A percentile compares a stretch with the other conserved stretches of the same genome.
phyloP scores from a whole-genome alignment of 2,113 vertebrate genomes.

The Nothoprocta pentlandii region DNA sequence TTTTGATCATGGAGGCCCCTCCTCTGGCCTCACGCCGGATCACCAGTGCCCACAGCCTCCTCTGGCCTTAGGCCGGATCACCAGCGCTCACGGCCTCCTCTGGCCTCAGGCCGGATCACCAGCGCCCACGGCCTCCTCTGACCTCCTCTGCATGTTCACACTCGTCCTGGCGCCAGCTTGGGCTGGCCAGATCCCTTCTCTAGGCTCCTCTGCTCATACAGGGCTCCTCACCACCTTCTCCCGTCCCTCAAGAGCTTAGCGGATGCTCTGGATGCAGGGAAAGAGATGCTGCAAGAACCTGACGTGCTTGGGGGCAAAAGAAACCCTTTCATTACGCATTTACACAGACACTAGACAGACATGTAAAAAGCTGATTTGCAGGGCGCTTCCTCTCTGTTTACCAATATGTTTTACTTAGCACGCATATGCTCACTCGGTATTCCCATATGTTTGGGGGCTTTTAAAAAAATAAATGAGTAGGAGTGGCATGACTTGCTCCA shows the following conservation, averaged over 20 bases:
- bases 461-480: not conserved
- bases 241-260: not conserved
- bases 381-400: conserved; percentile 18
- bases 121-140: not conserved
- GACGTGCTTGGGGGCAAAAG: not conserved
- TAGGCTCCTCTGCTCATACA: not conserved
- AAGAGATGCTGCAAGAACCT: not conserved
- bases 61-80: not conserved
- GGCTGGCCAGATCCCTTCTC: not conserved
- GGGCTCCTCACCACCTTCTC: not conserved
- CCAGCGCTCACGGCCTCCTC: no score
- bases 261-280: not conserved
- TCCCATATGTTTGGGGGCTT: conserved; percentile 58
- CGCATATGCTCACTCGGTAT: conserved; percentile 66
- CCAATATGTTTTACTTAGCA: conserved; percentile 58
- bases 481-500: not conserved
- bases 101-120: not conserved
- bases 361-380: conserved; percentile 5
- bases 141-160: not conserved
- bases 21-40: no score
- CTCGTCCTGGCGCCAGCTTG: not conserved
- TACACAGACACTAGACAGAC: conserved; percentile 1
- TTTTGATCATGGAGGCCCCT: not conserved
- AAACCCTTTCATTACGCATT: not conserved
- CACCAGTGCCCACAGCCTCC: not conserved